Conservation (phyloP, 2,113 vertebrate genomes). For the Sphaerodactylus townsendi region DNA sequence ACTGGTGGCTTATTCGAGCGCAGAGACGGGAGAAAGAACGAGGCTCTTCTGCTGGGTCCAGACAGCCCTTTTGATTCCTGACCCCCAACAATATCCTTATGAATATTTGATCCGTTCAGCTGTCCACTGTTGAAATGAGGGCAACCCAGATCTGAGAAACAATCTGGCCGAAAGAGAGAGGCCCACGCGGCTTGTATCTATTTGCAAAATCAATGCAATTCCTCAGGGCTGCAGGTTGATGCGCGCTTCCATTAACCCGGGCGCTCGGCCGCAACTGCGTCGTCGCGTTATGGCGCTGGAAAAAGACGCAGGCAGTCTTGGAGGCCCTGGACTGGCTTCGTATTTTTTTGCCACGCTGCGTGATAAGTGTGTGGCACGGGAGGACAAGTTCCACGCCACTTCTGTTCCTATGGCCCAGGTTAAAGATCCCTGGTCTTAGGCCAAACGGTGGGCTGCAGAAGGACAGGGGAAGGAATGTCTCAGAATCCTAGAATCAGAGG, state of each 20-base stretch:
- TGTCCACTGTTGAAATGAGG: background rate
- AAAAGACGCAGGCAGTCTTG: background rate
- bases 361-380: too few relatives aligned
- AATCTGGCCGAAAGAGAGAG: background rate
- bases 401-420: too few relatives aligned
- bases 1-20: fast-evolving
- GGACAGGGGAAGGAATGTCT: too few relatives aligned
- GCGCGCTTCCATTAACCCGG: background rate
- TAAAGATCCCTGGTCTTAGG: too few relatives aligned
- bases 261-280: background rate
- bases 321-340: too few relatives aligned
- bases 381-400: too few relatives aligned
- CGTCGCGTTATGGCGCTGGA: background rate
- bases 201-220: background rate
- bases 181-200: background rate
- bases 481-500: too few relatives aligned
- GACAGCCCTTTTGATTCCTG: background rate
- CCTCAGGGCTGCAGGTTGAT: fast-evolving
- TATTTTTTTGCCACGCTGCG: too few relatives aligned
- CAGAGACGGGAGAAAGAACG: fast-evolving
- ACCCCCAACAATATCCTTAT: background rate
- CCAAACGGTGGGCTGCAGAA: too few relatives aligned
- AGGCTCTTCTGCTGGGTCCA: background rate
- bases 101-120: background rate
- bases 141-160: background rate